phyloP scores from a whole-genome alignment of 2,888 invertebrate species.

The Craniophora ligustri region DNA sequence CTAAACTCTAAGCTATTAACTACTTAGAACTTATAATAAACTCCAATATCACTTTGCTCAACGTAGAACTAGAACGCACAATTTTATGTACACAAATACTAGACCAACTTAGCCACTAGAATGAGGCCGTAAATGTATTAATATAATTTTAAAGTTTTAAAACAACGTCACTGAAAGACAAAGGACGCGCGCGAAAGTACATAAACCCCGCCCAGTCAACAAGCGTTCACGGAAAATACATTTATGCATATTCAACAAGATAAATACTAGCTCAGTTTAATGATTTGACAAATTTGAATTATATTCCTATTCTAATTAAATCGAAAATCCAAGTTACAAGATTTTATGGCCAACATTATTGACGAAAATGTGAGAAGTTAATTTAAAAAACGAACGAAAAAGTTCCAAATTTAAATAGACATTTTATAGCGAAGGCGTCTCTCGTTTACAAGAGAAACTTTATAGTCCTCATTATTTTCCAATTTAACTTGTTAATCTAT shows the following conservation, averaged over 20 bases:
- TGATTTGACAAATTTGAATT: constrained; percentile 1
- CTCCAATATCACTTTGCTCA: too few relatives aligned
- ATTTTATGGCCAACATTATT: constrained; percentile 27
- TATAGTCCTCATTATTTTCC: constrained; percentile 5
- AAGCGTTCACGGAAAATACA: constrained; percentile 2
- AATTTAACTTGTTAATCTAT: constrained; percentile 7
- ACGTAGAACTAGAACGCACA: too few relatives aligned
- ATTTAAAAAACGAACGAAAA: constrained; percentile 16
- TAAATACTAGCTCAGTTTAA: not conserved
- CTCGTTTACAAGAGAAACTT: constrained; percentile 12
- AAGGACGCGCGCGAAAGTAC: constrained; percentile 31
- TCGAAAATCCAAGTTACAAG: constrained; percentile 17
- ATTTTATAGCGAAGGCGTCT: constrained; percentile 13
- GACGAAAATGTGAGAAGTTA: constrained; percentile 37
- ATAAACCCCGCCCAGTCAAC: constrained; percentile 29
- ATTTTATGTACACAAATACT: too few relatives aligned
- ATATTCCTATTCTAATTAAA: constrained; percentile 24
- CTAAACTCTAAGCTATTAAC: too few relatives aligned
- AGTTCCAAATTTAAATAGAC: constrained; percentile 14
- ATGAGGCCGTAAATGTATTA: too few relatives aligned
- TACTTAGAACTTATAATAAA: too few relatives aligned
- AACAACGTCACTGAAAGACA: constrained; percentile 23
- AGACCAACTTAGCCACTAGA: too few relatives aligned
- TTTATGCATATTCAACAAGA: not conserved
- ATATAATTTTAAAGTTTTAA: not conserved